phyloP scores from a whole-genome alignment of 2,797 vertebrate species.

The Enteromius paludinosus region DNA sequence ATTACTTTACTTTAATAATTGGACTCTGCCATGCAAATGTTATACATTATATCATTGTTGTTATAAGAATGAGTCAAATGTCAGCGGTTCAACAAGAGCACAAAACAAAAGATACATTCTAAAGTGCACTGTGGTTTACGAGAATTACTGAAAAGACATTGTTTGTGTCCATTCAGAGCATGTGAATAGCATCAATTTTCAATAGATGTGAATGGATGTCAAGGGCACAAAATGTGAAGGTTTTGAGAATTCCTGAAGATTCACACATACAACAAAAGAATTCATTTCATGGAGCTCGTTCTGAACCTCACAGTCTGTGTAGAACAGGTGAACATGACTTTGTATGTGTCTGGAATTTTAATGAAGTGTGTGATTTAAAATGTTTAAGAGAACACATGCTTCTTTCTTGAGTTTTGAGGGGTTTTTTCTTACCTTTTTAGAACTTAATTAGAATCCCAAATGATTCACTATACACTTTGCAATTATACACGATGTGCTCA shows the following conservation, averaged over 20 bases:
- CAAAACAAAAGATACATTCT: not conserved
- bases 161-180: not conserved
- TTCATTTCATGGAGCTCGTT: not conserved
- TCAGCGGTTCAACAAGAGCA: not conserved
- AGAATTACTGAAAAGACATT: not conserved
- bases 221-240: not conserved
- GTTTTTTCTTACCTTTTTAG: too few species aligned
- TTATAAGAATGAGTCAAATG: not conserved
- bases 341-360: conserved; percentile 12
- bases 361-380: not conserved
- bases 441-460: too few species aligned
- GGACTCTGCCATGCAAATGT: too few species aligned
- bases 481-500: too few species aligned
- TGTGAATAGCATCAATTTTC: not conserved
- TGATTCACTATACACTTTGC: too few species aligned
- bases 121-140: not conserved
- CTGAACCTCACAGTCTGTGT: not conserved
- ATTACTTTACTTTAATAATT: too few species aligned
- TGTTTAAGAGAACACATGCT: too few species aligned
- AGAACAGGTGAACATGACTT: not conserved
- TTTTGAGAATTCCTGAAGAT: not conserved
- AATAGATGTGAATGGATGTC: not conserved
- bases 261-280: not conserved
- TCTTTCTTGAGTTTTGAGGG: too few species aligned
- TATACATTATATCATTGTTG: too few species aligned